Evolutionary conservation across 2,113 vertebrate species (phyloP), one percentile per base, ranked within the genome.

Genomic region (Seriola rivoliana): DNA sequence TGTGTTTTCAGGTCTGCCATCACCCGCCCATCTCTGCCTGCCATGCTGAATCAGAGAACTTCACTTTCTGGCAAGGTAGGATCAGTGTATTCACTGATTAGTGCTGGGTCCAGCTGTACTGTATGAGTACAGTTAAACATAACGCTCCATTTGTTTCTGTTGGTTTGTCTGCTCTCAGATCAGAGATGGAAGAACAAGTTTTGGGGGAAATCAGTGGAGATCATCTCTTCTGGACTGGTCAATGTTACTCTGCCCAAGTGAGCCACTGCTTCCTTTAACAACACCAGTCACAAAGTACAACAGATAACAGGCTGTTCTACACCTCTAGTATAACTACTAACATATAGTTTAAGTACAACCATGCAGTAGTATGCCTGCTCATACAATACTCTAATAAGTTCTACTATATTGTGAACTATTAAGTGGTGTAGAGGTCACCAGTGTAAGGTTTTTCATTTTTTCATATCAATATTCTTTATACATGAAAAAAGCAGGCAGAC

Each of bases 111-210:
- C 19, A 25, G 9, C 17, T 46, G 4, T 17, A 8, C 13, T 19
- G 34, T 16, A 1, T 14, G n/a, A 44, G 34, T 12, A 4, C 12
- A 52, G 17, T 60, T 1, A 25, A 40, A 46, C 21, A 17, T 66
- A 4, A 81, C 3, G 38, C 11, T 19, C 3, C 8, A 38, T 78
- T 5, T 66, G 4, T 71, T 48, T 78, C 3, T 58, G 1, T 76
- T 4, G 34, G 4, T 64, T 46, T 74, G 1, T 69, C 5, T 78
- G 50, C 58, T 54, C 72, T 44, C 84, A 97, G 97, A 98, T 91
- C 97, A 98, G 94, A 96, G 97, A 75, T 98, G 97, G 97, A 98
- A 99, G 91, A 94, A 98, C 93, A 99, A 98, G 86, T 99, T 98
- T 82, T 99, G 97, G 97, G 97, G 97, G 13, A 99, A 98, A 71